These are phyloP conservation scores for Orussus abietinus DNA, from an alignment of 1,140 invertebrate species.

Conservation along the genomic window DNA sequence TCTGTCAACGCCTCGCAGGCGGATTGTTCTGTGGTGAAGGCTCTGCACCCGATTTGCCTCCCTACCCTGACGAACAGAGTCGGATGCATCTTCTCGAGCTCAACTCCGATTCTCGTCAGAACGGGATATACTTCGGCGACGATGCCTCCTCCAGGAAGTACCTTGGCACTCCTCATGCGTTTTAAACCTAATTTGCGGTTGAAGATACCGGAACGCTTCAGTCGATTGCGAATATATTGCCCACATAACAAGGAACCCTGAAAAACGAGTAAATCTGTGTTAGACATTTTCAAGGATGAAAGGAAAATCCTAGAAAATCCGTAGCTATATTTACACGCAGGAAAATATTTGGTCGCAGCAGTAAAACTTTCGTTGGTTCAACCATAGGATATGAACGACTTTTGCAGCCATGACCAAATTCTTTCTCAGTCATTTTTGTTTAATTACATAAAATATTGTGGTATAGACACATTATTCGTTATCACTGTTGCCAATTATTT, in stretches of 20 bases:
- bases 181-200: constrained; percentile 69
- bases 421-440: no score
- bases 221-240: constrained; percentile 62
- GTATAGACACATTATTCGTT: not conserved
- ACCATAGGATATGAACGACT: no score
- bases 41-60: constrained; percentile 57
- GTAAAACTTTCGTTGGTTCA: no score
- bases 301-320: not conserved
- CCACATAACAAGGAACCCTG: constrained; percentile 63
- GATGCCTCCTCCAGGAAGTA: constrained; percentile 47
- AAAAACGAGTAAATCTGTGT: constrained; percentile 18
- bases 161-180: constrained; percentile 60
- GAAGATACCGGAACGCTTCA: constrained; percentile 64
- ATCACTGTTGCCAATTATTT: not conserved
- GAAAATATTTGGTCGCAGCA: no score
- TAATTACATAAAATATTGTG: no score
- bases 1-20: constrained; percentile 56
- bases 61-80: constrained; percentile 60
- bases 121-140: constrained; percentile 61
- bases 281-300: not conserved
- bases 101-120: constrained; percentile 55
- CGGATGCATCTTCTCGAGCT: constrained; percentile 66
- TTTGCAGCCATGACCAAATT: no score
- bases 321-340: no score
- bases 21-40: constrained; percentile 56